Conservation (phyloP, 2,113 vertebrate species). For the Phalacrocorax aristotelis region DNA sequence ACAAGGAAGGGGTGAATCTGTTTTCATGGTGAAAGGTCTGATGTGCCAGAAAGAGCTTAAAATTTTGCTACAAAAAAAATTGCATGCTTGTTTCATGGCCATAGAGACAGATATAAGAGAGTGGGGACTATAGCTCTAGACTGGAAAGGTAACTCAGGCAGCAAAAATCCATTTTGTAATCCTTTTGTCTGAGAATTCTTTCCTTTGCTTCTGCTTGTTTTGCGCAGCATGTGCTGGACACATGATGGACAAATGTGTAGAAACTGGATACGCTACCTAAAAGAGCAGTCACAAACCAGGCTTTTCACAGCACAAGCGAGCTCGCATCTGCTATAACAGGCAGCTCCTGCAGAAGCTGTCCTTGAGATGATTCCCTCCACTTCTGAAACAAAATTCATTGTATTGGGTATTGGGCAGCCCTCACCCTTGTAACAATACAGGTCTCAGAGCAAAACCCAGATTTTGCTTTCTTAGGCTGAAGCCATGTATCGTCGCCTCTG, state of each 20-base stretch:
- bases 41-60: not conserved
- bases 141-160: not conserved
- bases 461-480: not conserved
- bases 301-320: not conserved
- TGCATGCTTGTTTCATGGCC: not conserved
- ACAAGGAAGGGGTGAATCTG: not conserved
- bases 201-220: not conserved
- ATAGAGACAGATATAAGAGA: not conserved
- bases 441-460: not conserved
- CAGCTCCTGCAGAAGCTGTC: not conserved
- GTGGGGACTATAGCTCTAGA: not conserved
- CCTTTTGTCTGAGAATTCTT: slow-evolving; percentile 7
- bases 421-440: not conserved
- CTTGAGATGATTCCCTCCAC: not conserved
- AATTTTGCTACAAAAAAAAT: not conserved
- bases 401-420: not conserved
- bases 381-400: not conserved
- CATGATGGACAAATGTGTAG: not conserved
- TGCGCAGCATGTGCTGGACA: not conserved
- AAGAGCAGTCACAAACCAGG: not conserved
- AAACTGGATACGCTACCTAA: not conserved
- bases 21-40: not conserved
- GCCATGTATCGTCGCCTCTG: not conserved
- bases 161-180: not conserved
- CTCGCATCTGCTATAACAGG: not conserved